Base-by-base conservation (phyloP, 2,113 vertebrate species). In the Peucedramus taeniatus region DNA sequence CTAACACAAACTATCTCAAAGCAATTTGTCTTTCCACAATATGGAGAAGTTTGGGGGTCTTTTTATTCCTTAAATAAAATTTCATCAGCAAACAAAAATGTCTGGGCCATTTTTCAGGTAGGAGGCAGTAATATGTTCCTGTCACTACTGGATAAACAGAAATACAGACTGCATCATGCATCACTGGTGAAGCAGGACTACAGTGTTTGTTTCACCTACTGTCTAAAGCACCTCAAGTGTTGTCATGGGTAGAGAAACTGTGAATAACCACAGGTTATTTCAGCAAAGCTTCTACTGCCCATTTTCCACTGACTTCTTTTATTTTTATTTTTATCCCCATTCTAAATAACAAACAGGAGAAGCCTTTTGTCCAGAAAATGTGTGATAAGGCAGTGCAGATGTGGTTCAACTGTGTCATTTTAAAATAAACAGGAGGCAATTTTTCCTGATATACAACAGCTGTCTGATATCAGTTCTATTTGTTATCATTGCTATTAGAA, bases 371-470 rank as follows among this genome's bases (percentile, higher is more conserved):
- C 69, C 49, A 90, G 86, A 92, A 95, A 92, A 92, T 13, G 30
- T 81, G 92, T 90, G 94, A 89, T 83, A 80, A 92, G 49, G 47
- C 90, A 87, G 35, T 47, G 72, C 77, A 89, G 74, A 80, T 85
- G 51, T 69, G 15, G 57, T 49, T 79, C 11, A 3, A 70, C 50
- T 74, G 20, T 82, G 53, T 51, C 50, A 72, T 84, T 94, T 84
- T 61, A 84, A 87, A 97, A 87, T 68, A 96, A 96, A 93, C 54
- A 83, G 66, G 70, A 94, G 72, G 65, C 35, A 75, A 24, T 94
- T 94, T 91, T 83, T 93, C 49, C 87, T 94, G 79, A 89, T 95
- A 61, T 24, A 87, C 37, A 94, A 68, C 94, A 97, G 89, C 94
- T 97, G 92, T 71, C 63, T 56, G 64, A 27, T 87, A 90, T 35